Conservation (phyloP, 2,113 vertebrate species). For the Ctenomys sociabilis region DNA sequence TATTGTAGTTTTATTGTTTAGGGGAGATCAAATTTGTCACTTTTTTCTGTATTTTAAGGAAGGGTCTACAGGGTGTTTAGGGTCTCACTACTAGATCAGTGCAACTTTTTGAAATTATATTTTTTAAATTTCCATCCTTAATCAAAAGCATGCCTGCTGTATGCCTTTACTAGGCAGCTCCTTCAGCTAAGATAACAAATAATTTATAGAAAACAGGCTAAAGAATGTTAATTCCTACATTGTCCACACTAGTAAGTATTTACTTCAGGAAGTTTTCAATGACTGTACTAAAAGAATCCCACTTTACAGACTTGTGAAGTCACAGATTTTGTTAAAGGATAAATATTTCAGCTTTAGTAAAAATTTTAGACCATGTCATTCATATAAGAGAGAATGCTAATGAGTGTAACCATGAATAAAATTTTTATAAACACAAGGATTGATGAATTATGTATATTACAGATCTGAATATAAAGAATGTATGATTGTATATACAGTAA, state of each 20-base stretch:
- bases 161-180: background rate
- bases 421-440: constrained; percentile 3
- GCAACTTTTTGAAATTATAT: background rate
- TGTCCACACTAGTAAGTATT: background rate
- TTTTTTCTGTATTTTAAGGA: no score
- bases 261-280: background rate
- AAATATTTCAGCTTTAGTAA: background rate
- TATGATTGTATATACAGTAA: background rate
- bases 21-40: background rate
- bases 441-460: background rate
- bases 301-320: constrained; percentile 23
- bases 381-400: background rate
- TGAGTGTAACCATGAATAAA: background rate
- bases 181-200: background rate
- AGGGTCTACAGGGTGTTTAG: no score
- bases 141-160: background rate
- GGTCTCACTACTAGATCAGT: no score
- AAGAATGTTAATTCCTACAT: background rate
- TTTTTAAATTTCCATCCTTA: background rate
- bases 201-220: constrained; percentile 27
- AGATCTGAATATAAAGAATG: background rate
- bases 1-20: background rate
- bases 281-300: background rate
- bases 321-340: background rate
- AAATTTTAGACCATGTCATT: background rate